Conservation (phyloP, 2,888 invertebrate species). For the Didymodactylos carnosus region DNA sequence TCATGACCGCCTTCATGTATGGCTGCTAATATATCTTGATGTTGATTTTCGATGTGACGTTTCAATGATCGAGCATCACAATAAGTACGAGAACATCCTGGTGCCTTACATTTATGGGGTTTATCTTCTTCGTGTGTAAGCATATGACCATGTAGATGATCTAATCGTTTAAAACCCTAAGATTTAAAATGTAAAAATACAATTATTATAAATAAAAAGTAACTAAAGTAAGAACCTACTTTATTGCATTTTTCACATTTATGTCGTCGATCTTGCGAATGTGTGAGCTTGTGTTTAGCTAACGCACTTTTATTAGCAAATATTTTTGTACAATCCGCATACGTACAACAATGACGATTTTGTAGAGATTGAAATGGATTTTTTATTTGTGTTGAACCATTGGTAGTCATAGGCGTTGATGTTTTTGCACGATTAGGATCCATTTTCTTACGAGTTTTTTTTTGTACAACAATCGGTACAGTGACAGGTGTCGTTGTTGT, state of each 20-base stretch:
- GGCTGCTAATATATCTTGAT: constrained; percentile 30
- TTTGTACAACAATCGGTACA: no score
- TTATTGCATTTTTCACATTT: constrained; percentile 9
- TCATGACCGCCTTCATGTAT: neutral
- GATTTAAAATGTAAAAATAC: neutral
- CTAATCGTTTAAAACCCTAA: neutral
- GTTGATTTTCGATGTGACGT: constrained; percentile 84
- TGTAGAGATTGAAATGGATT: neutral
- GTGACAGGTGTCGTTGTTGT: no score
- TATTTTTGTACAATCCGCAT: neutral
- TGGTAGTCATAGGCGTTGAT: no score
- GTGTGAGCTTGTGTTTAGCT: constrained; percentile 9
- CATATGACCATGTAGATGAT: constrained; percentile 59
- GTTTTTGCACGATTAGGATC: no score
- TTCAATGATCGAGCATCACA: constrained; percentile 83
- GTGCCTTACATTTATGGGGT: constrained; percentile 85
- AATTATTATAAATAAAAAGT: neutral
- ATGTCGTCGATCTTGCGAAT: constrained; percentile 11
- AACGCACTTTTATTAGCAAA: constrained; percentile 13
- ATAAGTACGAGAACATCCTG: constrained; percentile 87
- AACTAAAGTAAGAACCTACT: constrained; percentile 7
- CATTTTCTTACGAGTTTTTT: no score
- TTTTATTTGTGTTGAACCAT: no score
- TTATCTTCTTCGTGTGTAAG: constrained; percentile 89
- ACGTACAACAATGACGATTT: neutral